Conservation (phyloP, 2,888 invertebrate species). For the Cotesia congregata region DNA sequence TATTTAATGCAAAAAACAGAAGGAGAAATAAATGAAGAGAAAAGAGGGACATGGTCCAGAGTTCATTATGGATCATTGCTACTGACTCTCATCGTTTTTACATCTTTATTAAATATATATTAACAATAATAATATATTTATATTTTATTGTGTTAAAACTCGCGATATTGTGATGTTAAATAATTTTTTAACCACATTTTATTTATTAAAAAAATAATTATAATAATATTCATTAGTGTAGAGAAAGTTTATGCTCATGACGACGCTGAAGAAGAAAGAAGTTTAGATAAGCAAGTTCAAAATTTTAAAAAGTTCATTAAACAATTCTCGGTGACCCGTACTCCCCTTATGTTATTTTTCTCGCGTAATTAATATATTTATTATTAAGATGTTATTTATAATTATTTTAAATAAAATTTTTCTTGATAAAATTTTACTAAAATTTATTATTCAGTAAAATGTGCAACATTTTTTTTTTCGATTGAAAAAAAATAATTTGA, state of each 20-base stretch:
- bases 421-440: too few relatives aligned
- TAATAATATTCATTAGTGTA: not conserved
- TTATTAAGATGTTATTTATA: too few relatives aligned
- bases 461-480: too few relatives aligned
- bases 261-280: not conserved
- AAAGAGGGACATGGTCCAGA: conserved; percentile 42
- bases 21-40: not conserved
- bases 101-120: conserved; percentile 5
- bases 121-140: not conserved
- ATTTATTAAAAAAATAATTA: not conserved
- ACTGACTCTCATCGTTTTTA: conserved; percentile 13
- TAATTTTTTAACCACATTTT: not conserved
- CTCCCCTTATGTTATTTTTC: conserved; percentile 3
- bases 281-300: conserved; percentile 33
- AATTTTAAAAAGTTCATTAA: conserved; percentile 45
- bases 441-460: too few relatives aligned
- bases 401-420: too few relatives aligned
- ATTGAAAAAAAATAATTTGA: too few relatives aligned
- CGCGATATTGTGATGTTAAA: not conserved
- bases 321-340: conserved; percentile 49
- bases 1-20: not conserved
- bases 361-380: too few relatives aligned
- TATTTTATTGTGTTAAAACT: conserved; percentile 14
- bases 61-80: conserved; percentile 46
- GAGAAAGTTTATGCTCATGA: conserved; percentile 2